Conservation (phyloP, 2,113 vertebrate species). For the Bucco capensis region DNA sequence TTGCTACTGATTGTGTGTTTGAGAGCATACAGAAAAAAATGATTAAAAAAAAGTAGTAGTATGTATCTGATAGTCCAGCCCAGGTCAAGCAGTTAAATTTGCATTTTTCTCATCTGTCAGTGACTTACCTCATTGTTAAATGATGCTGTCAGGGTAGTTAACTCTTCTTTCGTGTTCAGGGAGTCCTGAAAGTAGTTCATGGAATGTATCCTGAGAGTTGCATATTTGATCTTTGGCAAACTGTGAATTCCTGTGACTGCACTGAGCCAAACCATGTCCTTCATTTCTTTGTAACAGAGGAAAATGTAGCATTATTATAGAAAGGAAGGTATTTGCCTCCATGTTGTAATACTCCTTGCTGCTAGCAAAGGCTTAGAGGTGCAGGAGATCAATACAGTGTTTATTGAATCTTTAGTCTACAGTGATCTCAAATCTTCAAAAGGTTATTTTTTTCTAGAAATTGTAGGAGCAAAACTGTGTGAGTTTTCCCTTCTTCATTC, state of each 20-base stretch:
- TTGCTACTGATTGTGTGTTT: neutral
- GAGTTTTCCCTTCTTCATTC: neutral
- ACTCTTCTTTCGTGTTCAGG: neutral
- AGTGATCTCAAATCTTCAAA: neutral
- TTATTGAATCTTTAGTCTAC: neutral
- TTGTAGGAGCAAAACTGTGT: neutral
- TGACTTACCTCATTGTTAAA: neutral
- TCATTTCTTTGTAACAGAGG: neutral
- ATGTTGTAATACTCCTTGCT: neutral
- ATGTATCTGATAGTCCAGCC: neutral
- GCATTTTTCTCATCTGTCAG: neutral
- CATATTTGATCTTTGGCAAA: neutral
- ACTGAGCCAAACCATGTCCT: neutral
- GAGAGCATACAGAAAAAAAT: neutral
- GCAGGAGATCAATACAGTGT: neutral
- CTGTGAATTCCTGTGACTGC: neutral
- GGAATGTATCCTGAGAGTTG: neutral
- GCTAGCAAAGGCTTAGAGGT: neutral
- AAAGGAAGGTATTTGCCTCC: neutral
- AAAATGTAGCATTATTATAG: neutral
- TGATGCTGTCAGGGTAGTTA: neutral
- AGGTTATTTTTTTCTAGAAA: neutral
- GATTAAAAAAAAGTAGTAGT: neutral
- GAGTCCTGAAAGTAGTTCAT: neutral
- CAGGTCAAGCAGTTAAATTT: neutral